These are phyloP conservation scores for Hormiphora californensis DNA, from an alignment of 37 sponge, comb jelly and placozoan species.

Conservation along the genomic window DNA sequence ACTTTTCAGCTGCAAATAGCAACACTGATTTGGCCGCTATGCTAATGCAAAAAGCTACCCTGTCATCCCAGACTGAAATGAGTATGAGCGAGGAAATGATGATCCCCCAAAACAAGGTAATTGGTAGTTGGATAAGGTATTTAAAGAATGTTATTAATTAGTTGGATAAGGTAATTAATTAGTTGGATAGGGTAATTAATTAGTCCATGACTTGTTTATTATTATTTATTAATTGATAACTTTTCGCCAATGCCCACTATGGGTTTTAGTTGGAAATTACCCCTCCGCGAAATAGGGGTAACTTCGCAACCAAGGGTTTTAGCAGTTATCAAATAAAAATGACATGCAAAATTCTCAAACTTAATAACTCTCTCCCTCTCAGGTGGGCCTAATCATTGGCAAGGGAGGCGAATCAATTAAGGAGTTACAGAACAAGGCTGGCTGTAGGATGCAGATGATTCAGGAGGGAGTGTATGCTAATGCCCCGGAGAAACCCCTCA, in stretches of 20 bases:
- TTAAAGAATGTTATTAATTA: background rate
- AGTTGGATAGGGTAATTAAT: background rate
- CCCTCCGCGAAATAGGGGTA: too few species aligned
- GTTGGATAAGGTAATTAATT: background rate
- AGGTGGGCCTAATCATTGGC: constrained; percentile 95
- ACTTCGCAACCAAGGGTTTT: too few species aligned
- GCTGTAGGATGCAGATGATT: constrained; percentile 92
- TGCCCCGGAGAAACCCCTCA: constrained; percentile 87
- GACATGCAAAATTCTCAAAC: too few species aligned
- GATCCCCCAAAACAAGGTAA: constrained; percentile 77
- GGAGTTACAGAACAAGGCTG: constrained; percentile 73
- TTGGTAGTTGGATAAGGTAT: background rate
- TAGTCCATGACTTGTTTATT: too few species aligned
- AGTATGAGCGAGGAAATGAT: constrained; percentile 64
- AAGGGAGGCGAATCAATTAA: constrained; percentile 55
- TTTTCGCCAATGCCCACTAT: too few species aligned
- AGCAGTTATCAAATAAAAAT: too few species aligned
- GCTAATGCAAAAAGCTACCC: background rate
- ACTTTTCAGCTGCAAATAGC: too few species aligned
- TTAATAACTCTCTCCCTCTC: too few species aligned
- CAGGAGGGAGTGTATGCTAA: constrained; percentile 81
- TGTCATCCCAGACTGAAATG: background rate
- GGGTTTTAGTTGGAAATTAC: too few species aligned
- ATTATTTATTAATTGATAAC: too few species aligned
- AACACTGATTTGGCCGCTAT: too few species aligned